Evolutionary conservation across 2,797 vertebrate genomes (phyloP).

Genomic region (Lagorchestes hirsutus): DNA sequence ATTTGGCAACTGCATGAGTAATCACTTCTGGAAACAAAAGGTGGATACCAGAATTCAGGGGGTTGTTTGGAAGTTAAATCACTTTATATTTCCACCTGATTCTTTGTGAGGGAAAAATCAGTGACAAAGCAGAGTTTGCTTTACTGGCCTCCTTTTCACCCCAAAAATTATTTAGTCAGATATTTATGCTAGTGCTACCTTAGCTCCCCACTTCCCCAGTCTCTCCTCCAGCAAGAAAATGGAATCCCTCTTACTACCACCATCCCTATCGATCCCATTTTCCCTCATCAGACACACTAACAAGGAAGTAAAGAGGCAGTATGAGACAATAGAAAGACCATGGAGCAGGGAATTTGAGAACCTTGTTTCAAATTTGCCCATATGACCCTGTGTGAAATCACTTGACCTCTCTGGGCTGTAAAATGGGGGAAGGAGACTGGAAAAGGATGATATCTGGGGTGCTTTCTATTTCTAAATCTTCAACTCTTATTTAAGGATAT

Average conservation of each 20-base stretch:
- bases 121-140: slow-evolving; percentile 34
- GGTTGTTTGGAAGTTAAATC: slow-evolving; percentile 1
- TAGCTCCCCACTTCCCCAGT: background rate
- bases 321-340: background rate
- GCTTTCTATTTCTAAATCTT: background rate
- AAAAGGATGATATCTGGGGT: background rate
- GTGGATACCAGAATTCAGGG: slow-evolving; percentile 18
- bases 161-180: background rate
- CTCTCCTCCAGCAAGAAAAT: slow-evolving; percentile 13
- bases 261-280: background rate
- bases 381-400: background rate
- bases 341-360: too few species aligned
- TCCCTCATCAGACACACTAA: background rate
- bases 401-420: background rate
- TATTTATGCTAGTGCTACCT: background rate
- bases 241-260: background rate
- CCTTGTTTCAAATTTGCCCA: background rate
- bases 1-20: slow-evolving; percentile 6
- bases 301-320: background rate
- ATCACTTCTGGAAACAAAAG: slow-evolving; percentile 51
- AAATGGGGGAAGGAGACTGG: too few species aligned
- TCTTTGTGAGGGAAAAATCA: background rate
- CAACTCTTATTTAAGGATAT: background rate
- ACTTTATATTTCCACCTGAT: background rate
- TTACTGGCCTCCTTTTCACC: background rate